phyloP scores from a whole-genome alignment of 1,140 invertebrate species.

The Drosophila biarmipes region DNA sequence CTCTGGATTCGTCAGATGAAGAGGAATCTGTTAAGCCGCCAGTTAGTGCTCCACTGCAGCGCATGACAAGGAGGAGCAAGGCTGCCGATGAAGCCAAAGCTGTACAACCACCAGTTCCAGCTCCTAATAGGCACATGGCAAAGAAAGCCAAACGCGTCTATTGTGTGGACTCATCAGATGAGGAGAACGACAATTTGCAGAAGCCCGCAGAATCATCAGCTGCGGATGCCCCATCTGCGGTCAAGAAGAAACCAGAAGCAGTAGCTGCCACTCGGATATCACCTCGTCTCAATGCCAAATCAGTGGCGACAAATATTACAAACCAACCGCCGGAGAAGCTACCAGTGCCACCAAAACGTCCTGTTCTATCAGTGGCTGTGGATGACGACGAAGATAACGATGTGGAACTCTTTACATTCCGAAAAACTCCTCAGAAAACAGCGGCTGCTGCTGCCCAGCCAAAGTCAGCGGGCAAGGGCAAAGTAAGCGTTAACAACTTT shows the following conservation, averaged over 20 bases:
- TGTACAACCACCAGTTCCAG: background rate
- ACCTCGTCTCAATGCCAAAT: slow-evolving; percentile 14
- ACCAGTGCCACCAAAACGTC: background rate
- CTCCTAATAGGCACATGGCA: background rate
- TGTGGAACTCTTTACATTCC: slow-evolving; percentile 35
- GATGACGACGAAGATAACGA: slow-evolving; percentile 23
- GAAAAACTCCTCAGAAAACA: background rate
- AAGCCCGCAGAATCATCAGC: background rate
- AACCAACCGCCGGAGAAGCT: slow-evolving; percentile 1
- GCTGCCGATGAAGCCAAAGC: slow-evolving; percentile 15
- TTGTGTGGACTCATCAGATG: slow-evolving; percentile 23
- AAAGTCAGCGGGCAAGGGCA: slow-evolving; percentile 3
- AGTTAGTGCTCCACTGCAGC: background rate
- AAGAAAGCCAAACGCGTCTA: background rate
- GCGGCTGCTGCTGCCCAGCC: background rate
- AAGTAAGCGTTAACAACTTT: slow-evolving; percentile 55
- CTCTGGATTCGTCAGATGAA: slow-evolving; percentile 36
- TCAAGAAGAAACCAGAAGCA: background rate
- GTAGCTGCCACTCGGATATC: slow-evolving; percentile 3
- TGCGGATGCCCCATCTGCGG: background rate
- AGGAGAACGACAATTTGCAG: slow-evolving; percentile 5
- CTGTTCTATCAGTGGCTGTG: background rate
- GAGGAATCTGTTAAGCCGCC: slow-evolving; percentile 7
- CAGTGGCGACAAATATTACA: background rate
- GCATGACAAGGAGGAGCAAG: background rate